Evolutionary conservation across 2,888 invertebrate genomes (phyloP).

Genomic region (Ochropacha duplaris): DNA sequence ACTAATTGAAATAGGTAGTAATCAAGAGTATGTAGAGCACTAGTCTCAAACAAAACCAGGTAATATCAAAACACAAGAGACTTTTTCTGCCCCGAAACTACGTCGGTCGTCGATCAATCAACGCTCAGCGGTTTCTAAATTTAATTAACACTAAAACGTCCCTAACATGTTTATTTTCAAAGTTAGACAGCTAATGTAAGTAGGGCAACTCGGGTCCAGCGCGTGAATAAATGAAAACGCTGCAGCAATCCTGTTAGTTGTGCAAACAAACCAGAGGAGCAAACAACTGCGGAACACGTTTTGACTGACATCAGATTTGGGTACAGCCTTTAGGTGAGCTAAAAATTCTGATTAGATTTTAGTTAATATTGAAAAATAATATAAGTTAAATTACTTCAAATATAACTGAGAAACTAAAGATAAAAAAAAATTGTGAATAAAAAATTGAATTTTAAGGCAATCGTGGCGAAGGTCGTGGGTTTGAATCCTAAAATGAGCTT

Average conservation of each 20-base stretch:
- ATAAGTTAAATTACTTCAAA: too few relatives aligned
- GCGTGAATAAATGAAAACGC: slow-evolving; percentile 63
- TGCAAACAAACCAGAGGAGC: slow-evolving; percentile 41
- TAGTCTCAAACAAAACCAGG: not conserved
- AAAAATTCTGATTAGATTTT: not conserved
- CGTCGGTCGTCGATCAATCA: not conserved
- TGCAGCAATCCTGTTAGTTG: slow-evolving; percentile 58
- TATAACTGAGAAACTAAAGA: too few relatives aligned
- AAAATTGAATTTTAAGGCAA: too few relatives aligned
- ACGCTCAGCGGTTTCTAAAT: slow-evolving; percentile 2
- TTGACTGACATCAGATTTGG: not conserved
- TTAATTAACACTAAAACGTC: slow-evolving; percentile 13
- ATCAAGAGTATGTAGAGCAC: too few relatives aligned
- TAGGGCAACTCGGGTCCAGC: slow-evolving; percentile 32
- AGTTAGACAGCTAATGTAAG: slow-evolving; percentile 35
- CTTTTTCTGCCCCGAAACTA: not conserved
- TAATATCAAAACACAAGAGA: not conserved
- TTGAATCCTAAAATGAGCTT: too few relatives aligned
- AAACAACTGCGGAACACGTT: slow-evolving; percentile 20
- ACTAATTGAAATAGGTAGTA: too few relatives aligned
- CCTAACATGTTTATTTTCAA: slow-evolving; percentile 17
- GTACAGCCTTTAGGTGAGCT: not conserved
- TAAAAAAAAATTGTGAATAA: too few relatives aligned
- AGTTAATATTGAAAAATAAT: not conserved
- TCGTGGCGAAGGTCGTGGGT: too few relatives aligned